Percentiles rank a stretch among this genome's conserved stretches.
Conservation (phyloP, 2,113 vertebrate genomes). For the Noctilio leporinus region DNA sequence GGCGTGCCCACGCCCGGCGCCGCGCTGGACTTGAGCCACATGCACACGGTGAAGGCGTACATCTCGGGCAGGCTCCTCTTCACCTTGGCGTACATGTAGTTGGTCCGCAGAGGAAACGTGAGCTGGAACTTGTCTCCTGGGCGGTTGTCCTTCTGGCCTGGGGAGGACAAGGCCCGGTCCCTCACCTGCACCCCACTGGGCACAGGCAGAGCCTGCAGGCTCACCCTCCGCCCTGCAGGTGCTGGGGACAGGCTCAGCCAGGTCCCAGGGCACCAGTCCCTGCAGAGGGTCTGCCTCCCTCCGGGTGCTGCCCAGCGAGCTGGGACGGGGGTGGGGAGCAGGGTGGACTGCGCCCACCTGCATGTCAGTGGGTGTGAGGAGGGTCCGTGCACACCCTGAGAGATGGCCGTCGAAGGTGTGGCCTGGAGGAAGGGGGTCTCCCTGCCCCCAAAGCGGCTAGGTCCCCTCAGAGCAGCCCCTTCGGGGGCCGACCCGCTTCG, state of each 20-base stretch:
- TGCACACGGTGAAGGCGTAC: slow-evolving; percentile 95
- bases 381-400: too few species aligned
- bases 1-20: slow-evolving; percentile 94
- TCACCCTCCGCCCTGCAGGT: neutral
- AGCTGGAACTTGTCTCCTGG: slow-evolving; percentile 94
- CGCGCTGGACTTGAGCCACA: slow-evolving; percentile 97
- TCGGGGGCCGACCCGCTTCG: neutral
- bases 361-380: too few species aligned
- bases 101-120: slow-evolving; percentile 93
- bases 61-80: slow-evolving; percentile 96
- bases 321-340: too few species aligned
- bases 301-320: neutral
- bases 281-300: neutral
- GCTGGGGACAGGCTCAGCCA: neutral
- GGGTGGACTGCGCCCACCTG: neutral
- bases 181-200: neutral
- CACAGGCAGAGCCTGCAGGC: neutral
- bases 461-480: neutral
- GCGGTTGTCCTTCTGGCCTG: slow-evolving; percentile 93
- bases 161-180: neutral
- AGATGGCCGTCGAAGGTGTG: neutral
- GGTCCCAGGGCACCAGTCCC: neutral
- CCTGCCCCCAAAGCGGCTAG: neutral
- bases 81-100: slow-evolving; percentile 99
- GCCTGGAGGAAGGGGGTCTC: neutral